Conservation (phyloP, 2,888 invertebrate species). For the Dryomyza anilis region DNA sequence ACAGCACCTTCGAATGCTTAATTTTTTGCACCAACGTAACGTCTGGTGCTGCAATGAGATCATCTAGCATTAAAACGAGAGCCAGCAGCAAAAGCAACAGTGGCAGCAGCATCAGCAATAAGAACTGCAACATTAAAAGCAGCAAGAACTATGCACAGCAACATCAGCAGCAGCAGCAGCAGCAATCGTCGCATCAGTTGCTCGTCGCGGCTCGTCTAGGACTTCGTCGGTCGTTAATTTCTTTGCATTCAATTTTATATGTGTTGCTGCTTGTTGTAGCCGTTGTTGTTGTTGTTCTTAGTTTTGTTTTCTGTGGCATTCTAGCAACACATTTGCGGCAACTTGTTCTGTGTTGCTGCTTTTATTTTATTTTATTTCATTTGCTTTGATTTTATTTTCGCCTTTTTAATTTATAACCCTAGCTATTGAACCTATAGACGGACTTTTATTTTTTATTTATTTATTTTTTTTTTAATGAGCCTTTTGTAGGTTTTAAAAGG, state of each 20-base stretch:
- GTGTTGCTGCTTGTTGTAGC: conserved; percentile 14
- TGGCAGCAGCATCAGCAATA: conserved; percentile 2
- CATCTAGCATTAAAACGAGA: conserved; percentile 35
- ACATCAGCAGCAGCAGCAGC: not conserved
- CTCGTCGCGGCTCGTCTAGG: not conserved
- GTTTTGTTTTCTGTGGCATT: not conserved
- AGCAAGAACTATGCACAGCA: too few species aligned
- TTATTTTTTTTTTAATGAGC: not conserved
- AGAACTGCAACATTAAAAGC: too few species aligned
- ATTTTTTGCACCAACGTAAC: conserved; percentile 20
- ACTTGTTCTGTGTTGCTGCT: not conserved
- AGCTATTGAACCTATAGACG: not conserved
- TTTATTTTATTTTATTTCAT: not conserved
- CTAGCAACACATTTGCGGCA: too few species aligned
- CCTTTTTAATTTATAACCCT: not conserved
- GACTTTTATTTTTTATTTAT: conserved; percentile 26
- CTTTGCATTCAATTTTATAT: not conserved
- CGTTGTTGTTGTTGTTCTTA: conserved; percentile 10
- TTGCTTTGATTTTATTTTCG: not conserved
- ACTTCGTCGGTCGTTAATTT: not conserved
- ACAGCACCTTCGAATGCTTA: conserved; percentile 13
- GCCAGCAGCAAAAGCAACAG: conserved; percentile 23
- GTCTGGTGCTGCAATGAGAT: conserved; percentile 32
- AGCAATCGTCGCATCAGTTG: not conserved
- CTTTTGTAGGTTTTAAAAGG: conserved; percentile 23